A percentile compares a stretch with the other conserved stretches of the same genome.
Conservation (phyloP, 2,797 vertebrate genomes). For the Anguilla marmorata region DNA sequence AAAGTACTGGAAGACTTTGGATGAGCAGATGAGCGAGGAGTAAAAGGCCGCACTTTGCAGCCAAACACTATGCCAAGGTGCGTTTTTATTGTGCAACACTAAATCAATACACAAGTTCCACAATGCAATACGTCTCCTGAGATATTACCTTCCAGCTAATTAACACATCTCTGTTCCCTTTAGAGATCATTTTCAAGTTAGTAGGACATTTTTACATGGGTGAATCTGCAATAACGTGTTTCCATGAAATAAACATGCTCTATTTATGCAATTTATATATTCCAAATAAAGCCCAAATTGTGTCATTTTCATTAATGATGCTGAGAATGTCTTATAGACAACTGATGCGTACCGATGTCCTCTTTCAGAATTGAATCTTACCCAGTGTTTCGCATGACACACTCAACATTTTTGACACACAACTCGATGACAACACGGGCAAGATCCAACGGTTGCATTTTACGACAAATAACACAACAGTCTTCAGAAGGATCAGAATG, state of each 20-base stretch:
- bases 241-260: constrained; percentile 4
- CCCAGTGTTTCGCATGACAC: constrained; percentile 58
- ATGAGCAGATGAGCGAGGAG: constrained; percentile 68
- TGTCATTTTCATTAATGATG: background rate
- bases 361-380: constrained; percentile 64
- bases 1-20: constrained; percentile 72
- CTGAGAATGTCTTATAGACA: background rate
- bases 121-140: constrained; percentile 50
- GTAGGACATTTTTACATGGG: constrained; percentile 22
- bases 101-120: constrained; percentile 60
- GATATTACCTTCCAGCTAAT: constrained; percentile 48
- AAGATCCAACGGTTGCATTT: constrained; percentile 27
- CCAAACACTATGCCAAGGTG: constrained; percentile 25
- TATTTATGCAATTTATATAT: constrained; percentile 14
- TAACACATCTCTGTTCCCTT: constrained; percentile 38
- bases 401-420: constrained; percentile 45
- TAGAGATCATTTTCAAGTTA: constrained; percentile 22
- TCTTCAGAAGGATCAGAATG: constrained; percentile 37
- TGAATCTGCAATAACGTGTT: background rate
- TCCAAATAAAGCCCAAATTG: constrained; percentile 6
- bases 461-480: constrained; percentile 43
- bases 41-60: constrained; percentile 34
- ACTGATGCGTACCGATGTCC: constrained; percentile 50
- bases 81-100: constrained; percentile 36
- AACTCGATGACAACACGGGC: constrained; percentile 40